Evolutionary conservation across 1,140 invertebrate genomes (phyloP), one percentile per base, ranked within the genome.

Genomic region (Drosophila grimshawi): DNA sequence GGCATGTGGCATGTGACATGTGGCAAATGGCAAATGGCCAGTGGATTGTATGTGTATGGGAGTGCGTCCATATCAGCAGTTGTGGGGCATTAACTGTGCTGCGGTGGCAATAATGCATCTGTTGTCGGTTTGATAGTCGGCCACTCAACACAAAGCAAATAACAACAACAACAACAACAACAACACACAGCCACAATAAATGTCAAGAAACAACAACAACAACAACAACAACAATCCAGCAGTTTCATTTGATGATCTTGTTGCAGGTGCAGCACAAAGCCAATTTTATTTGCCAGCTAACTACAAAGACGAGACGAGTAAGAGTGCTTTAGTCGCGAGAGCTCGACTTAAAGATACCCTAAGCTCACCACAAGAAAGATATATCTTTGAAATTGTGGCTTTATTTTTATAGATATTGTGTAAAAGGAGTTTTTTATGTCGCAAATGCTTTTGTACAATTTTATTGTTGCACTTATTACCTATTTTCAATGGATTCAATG

Each of bases 161-260:
- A 49, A 55, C 64, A 65, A 71, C 51, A 64, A 64, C 52, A 39
- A 7, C 30, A 27, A 56, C 63, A 56, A 43, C 37, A 35, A 6
- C 19, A 27, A 35, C 32, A 55, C 35, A 71, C 51, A 64, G 56
- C 43, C 32, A 7, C 30, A 27, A 56, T 52, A 56, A 43, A 19
- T 19, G 19, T 19, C 37, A 29, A 6, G 8, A 27, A 35, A 55
- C 35, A n/a, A n/a, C 8, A 8, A 32, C n/a, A 5, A 56, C 37
- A 37, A 37, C 37, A 45, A 7, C 37, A 56, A 19, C 11, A 56
- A 8, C 6, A 32, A 30, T 59, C 39, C 41, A 33, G 10, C 30
- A n/a, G 51, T 32, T 59, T 45, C 43, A 59, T 37, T 8, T 57
- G 8, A 55, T 37, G 11, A 4, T 3, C 33, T 62, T 41, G 39